Conservation (phyloP, 2,113 vertebrate species). For the Alaudala cheleensis region DNA sequence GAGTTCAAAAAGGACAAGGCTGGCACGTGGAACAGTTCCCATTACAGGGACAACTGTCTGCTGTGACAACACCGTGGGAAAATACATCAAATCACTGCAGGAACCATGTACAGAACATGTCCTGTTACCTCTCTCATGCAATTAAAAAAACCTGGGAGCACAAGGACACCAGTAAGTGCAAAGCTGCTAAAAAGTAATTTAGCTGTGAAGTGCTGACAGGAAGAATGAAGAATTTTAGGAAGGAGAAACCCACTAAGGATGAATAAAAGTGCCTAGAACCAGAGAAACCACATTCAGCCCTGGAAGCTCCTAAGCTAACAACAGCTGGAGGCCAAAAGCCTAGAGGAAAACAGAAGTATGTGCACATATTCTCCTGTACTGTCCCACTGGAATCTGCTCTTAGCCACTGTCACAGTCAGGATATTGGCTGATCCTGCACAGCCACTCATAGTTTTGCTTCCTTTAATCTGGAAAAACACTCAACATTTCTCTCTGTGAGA, state of each 20-base stretch:
- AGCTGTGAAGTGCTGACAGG: background rate
- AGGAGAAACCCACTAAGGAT: background rate
- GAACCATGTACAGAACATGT: background rate
- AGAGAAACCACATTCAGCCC: background rate
- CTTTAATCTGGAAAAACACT: constrained; percentile 16
- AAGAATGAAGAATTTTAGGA: background rate
- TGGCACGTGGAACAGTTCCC: background rate
- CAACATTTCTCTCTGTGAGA: background rate
- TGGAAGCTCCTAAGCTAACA: background rate
- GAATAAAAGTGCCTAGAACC: background rate
- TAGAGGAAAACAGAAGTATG: background rate
- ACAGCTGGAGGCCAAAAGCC: background rate
- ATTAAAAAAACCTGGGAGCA: background rate
- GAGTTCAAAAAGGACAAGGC: background rate
- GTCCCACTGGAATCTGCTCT: background rate
- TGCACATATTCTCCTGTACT: background rate
- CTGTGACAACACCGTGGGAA: background rate
- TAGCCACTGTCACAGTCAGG: background rate
- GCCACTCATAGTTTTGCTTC: background rate
- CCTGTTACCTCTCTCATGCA: background rate
- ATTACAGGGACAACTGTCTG: background rate
- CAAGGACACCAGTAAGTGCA: background rate
- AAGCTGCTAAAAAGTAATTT: background rate
- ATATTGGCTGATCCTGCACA: constrained; percentile 16
- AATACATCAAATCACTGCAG: background rate